These are phyloP conservation scores for Cyanoderma ruficeps DNA, from an alignment of 2,113 vertebrate species.

Conservation along the genomic window DNA sequence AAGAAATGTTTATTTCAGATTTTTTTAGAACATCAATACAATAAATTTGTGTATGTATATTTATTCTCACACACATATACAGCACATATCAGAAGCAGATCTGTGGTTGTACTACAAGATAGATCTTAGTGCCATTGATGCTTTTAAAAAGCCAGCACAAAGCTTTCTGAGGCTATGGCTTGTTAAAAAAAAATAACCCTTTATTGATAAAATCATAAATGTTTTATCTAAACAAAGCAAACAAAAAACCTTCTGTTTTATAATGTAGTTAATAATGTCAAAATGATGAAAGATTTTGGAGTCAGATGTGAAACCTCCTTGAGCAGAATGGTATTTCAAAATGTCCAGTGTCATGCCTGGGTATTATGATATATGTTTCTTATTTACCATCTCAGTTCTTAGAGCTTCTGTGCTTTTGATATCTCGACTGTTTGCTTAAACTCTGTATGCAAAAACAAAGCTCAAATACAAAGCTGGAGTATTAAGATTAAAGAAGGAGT, in stretches of 20 bases:
- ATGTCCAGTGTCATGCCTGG: background rate
- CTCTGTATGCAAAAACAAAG: conserved; percentile 31
- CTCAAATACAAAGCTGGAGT: conserved; percentile 17
- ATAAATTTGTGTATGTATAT: background rate
- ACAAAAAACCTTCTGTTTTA: background rate
- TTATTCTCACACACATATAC: background rate
- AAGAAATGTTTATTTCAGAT: background rate
- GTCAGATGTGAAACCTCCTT: background rate
- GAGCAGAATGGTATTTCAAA: background rate
- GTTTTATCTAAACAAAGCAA: conserved; percentile 35
- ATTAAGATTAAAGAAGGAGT: conserved; percentile 57
- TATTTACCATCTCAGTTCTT: conserved; percentile 29
- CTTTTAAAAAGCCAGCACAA: conserved; percentile 18
- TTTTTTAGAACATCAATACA: background rate
- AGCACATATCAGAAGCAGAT: background rate
- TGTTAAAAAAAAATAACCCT: background rate
- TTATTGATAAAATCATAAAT: conserved; percentile 58
- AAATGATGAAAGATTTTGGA: conserved; percentile 36
- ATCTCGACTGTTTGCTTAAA: conserved; percentile 47
- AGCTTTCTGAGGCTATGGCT: background rate
- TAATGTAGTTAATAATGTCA: conserved; percentile 3
- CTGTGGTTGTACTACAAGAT: background rate
- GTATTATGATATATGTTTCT: conserved; percentile 26
- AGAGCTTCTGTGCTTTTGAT: conserved; percentile 25
- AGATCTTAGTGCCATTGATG: background rate